A percentile compares a stretch with the other conserved stretches of the same genome.
phyloP scores from a whole-genome alignment of 1,140 invertebrate species.

The Papilio dardanus region DNA sequence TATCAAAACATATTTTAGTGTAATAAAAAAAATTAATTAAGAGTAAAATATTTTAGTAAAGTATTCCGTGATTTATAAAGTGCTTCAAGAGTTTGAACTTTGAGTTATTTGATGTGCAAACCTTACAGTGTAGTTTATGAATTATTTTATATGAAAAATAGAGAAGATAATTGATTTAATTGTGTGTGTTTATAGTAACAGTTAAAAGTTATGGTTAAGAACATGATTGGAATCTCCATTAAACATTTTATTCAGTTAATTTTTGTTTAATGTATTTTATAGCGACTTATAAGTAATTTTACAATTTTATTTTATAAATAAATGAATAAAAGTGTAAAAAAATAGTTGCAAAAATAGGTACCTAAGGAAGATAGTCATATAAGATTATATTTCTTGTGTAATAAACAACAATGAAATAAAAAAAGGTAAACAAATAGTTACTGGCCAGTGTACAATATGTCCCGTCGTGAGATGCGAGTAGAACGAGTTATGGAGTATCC shows the following conservation, averaged over 20 bases:
- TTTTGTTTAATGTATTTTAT: neutral
- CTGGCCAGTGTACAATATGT: conserved; percentile 49
- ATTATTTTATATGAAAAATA: neutral
- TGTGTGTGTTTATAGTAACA: neutral
- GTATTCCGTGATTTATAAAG: neutral
- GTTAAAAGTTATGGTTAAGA: neutral
- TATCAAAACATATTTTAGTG: conserved; percentile 19
- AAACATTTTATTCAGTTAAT: neutral
- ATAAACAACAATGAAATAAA: no score
- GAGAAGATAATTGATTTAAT: neutral
- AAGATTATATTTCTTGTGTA: no score
- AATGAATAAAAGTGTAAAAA: no score
- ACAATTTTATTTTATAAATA: no score
- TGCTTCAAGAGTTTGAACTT: neutral
- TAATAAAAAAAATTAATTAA: conserved; percentile 5
- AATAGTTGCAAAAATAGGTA: no score
- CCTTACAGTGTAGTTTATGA: neutral
- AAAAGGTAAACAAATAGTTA: neutral
- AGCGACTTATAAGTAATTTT: no score
- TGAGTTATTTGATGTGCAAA: neutral
- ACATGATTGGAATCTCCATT: neutral
- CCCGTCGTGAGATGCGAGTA: conserved; percentile 56
- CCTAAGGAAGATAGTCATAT: no score
- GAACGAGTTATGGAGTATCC: conserved; percentile 58
- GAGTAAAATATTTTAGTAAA: neutral